These are phyloP conservation scores for Nomada goodeniana DNA, from an alignment of 2,888 invertebrate species.

Conservation along the genomic window DNA sequence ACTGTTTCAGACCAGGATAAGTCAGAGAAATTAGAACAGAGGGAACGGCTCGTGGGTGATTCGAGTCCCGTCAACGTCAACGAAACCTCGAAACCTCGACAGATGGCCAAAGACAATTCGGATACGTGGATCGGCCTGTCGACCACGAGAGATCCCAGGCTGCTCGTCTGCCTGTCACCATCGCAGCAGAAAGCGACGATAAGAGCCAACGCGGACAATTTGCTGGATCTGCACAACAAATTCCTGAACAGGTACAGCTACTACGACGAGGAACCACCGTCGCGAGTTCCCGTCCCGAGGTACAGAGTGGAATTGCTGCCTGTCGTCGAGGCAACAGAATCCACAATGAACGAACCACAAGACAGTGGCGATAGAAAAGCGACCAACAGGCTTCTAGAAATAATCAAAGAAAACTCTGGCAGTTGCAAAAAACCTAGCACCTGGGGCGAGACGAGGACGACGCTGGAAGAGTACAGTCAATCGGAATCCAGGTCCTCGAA, in stretches of 20 bases:
- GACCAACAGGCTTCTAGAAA: conserved; percentile 74
- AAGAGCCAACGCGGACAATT: conserved; percentile 87
- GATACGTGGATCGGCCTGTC: conserved; percentile 87
- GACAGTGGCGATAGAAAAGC: conserved; percentile 5
- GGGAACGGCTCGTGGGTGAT: not conserved
- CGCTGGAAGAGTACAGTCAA: not conserved
- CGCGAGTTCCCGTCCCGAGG: conserved; percentile 67
- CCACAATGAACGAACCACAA: not conserved
- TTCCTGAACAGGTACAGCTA: conserved; percentile 88
- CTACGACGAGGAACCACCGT: conserved; percentile 82
- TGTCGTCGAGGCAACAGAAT: conserved; percentile 5
- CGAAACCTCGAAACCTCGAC: not conserved
- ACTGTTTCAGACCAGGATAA: conserved; percentile 64
- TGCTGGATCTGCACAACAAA: conserved; percentile 89
- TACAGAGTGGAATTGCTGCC: conserved; percentile 69
- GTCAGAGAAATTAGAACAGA: conserved; percentile 29
- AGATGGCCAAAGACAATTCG: not conserved
- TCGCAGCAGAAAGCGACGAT: conserved; percentile 87
- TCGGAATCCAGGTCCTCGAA: not conserved
- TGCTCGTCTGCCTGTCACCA: conserved; percentile 90
- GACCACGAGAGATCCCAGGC: conserved; percentile 86
- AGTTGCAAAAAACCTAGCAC: not conserved
- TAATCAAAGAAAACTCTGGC: conserved; percentile 78
- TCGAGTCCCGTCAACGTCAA: not conserved
- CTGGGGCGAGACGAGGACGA: not conserved